Evolutionary conservation across 2,113 vertebrate species (phyloP).

Genomic region (Mobula hypostoma): DNA sequence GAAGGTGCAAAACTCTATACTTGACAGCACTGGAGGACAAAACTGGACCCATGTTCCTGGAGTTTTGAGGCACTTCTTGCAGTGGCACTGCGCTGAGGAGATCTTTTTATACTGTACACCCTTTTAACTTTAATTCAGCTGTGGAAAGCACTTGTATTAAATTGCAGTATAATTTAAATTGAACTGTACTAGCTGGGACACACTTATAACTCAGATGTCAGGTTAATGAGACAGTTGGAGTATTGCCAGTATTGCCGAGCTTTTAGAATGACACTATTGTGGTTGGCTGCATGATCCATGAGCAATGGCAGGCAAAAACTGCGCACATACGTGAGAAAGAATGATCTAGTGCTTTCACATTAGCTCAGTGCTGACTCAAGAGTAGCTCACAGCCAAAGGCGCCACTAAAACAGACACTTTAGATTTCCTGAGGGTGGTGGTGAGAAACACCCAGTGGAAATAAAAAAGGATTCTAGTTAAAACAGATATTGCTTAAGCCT

Average conservation of each 20-base stretch:
- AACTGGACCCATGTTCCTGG: too few relatives aligned
- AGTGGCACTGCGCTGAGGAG: too few relatives aligned
- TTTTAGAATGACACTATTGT: not conserved
- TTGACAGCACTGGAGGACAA: too few relatives aligned
- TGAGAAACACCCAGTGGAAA: not conserved
- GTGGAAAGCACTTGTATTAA: not conserved
- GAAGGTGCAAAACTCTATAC: too few relatives aligned
- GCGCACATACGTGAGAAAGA: not conserved
- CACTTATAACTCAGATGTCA: constrained; percentile 15
- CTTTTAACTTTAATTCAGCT: not conserved
- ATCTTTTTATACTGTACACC: too few relatives aligned
- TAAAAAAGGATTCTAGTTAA: not conserved
- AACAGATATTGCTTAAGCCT: not conserved
- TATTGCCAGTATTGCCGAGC: not conserved
- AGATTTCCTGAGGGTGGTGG: not conserved
- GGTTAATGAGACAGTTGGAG: not conserved
- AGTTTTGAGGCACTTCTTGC: too few relatives aligned
- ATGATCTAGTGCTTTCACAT: not conserved
- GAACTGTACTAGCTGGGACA: not conserved
- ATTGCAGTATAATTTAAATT: not conserved
- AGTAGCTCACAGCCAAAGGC: not conserved
- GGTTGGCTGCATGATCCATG: not conserved
- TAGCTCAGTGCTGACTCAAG: not conserved
- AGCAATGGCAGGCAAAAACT: not conserved
- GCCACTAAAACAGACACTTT: not conserved